phyloP scores from a whole-genome alignment of 2,888 invertebrate genomes.

The Saturnia pavonia region DNA sequence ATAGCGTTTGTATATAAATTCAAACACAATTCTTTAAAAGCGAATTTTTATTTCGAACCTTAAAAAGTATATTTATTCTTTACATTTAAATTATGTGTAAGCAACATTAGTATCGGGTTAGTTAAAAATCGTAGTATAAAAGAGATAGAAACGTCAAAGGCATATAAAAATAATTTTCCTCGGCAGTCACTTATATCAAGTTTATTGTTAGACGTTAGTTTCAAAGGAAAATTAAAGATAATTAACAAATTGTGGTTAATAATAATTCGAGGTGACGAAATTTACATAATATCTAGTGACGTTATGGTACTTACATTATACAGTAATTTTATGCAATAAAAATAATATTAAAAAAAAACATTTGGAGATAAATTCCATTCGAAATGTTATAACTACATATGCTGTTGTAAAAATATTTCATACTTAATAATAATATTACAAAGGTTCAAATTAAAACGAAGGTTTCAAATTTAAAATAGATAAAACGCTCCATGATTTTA shows the following conservation, averaged over 20 bases:
- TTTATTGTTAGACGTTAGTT: not conserved
- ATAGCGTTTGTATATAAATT: not conserved
- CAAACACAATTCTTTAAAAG: not conserved
- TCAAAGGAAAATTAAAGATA: not conserved
- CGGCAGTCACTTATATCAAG: not conserved
- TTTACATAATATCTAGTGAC: not conserved
- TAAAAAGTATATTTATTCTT: constrained; percentile 9
- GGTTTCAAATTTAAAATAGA: not conserved
- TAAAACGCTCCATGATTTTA: not conserved
- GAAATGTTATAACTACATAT: not conserved
- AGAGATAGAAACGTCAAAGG: constrained; percentile 1
- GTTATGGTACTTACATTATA: not conserved
- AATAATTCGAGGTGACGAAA: not conserved
- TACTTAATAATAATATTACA: not conserved
- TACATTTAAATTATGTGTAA: constrained; percentile 6
- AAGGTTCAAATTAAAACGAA: not conserved
- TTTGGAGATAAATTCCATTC: not conserved
- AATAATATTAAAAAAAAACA: not conserved
- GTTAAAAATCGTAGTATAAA: not conserved
- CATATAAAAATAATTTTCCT: not conserved
- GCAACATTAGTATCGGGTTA: not conserved
- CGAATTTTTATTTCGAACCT: constrained; percentile 1
- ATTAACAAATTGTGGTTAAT: not conserved
- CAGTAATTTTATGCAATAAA: not conserved
- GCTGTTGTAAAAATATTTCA: not conserved